Evolutionary conservation across 2,888 invertebrate species (phyloP), one percentile per base, ranked within the genome.

Genomic region (Drosophila nigricruria): DNA sequence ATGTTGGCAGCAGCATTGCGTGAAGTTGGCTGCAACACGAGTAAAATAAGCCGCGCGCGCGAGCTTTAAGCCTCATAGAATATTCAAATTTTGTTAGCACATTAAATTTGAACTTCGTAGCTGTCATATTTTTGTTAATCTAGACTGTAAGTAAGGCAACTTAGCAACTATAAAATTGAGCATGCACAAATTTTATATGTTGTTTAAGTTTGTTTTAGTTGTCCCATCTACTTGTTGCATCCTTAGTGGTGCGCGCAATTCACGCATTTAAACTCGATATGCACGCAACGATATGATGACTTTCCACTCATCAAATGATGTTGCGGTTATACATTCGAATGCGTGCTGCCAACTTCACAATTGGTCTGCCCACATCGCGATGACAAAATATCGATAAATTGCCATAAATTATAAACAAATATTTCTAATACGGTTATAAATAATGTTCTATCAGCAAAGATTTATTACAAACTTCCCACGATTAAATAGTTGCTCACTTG

Each of bases 1-100:
- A 23, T 6, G 8, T 8, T 0, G 18, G 9, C 18, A 5, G 3
- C n/a, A n/a, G n/a, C n/a, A n/a, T n/a, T 16, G 5, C 27, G 25
- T 58, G 45, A 58, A 60, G 54, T 56, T 61, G 60, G 49, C 43
- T 45, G 69, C 61, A 27, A 0, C 10, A n/a, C 9, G 3, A 36
- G 16, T 8, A 14, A n/a, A 25, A 23, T n/a, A 45, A 10, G 12
- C 0, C 0, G 60, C 60, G 52, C 43, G 45, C 43, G 14, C 34
- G 10, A n/a, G n/a, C n/a, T n/a, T n/a, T n/a, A n/a, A n/a, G n/a
- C n/a, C n/a, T n/a, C n/a, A n/a, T n/a, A n/a, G n/a, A n/a, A n/a
- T n/a, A n/a, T n/a, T n/a, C n/a, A n/a, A n/a, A n/a, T n/a, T n/a
- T n/a, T n/a, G n/a, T n/a, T n/a, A n/a, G n/a, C n/a, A n/a, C n/a